These are phyloP conservation scores for Dicyema japonicum DNA, from an alignment of 1,140 invertebrate genomes.

Conservation along the genomic window DNA sequence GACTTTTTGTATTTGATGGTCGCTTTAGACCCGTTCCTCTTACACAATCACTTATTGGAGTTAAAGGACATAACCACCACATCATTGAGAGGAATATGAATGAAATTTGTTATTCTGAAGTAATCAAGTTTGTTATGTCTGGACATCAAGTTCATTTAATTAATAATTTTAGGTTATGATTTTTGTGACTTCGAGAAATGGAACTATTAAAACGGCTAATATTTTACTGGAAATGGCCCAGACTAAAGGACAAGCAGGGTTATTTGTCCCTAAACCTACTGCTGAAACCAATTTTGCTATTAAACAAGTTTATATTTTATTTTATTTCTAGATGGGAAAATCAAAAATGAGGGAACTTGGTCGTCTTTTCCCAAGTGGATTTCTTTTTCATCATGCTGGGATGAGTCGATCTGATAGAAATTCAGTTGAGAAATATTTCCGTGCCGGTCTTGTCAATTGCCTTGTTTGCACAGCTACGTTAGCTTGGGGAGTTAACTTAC, in stretches of 20 bases:
- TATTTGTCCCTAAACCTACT: not conserved
- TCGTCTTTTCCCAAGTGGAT: slow-evolving; percentile 42
- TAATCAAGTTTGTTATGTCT: slow-evolving; percentile 42
- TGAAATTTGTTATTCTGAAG: slow-evolving; percentile 63
- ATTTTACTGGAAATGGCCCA: slow-evolving; percentile 15
- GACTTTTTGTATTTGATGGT: slow-evolving; percentile 82
- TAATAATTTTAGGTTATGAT: slow-evolving; percentile 66
- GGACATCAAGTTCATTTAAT: slow-evolving; percentile 38
- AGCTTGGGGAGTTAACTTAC: slow-evolving; percentile 94
- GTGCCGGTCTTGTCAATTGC: slow-evolving; percentile 54
- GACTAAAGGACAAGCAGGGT: not conserved
- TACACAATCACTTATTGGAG: slow-evolving; percentile 29
- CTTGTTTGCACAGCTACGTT: slow-evolving; percentile 81
- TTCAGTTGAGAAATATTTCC: slow-evolving; percentile 18
- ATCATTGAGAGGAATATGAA: slow-evolving; percentile 57
- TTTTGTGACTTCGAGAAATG: slow-evolving; percentile 85
- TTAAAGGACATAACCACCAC: slow-evolving; percentile 39
- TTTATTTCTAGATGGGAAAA: slow-evolving; percentile 29
- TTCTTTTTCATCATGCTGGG: slow-evolving; percentile 83
- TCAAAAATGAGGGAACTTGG: slow-evolving; percentile 18
- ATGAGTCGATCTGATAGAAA: slow-evolving; percentile 48
- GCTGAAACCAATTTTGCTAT: not conserved
- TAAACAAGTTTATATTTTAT: slow-evolving; percentile 2
- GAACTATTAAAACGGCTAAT: slow-evolving; percentile 51
- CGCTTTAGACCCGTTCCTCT: slow-evolving; percentile 77